A percentile compares a stretch with the other conserved stretches of the same genome.
Conservation (phyloP, 53 echinoderm and acorn worm genomes). For the Luidia sarsii region DNA sequence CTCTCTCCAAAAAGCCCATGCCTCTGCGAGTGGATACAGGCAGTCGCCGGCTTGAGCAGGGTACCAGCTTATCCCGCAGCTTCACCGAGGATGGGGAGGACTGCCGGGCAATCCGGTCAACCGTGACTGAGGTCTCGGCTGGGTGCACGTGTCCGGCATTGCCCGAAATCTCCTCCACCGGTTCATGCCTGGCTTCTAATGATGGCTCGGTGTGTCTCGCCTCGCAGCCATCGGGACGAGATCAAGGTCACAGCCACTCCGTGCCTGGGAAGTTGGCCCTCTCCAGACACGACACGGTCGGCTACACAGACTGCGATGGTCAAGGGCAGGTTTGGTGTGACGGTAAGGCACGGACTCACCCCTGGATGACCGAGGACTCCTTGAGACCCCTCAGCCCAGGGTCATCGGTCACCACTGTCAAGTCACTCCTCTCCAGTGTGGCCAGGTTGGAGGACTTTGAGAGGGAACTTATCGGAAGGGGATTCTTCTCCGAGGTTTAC, state of each 20-base stretch:
- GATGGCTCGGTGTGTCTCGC: neutral
- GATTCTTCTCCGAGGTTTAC: conserved; percentile 89
- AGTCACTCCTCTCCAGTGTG: conserved; percentile 64
- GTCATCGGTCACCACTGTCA: conserved; percentile 52
- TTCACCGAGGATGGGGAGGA: neutral
- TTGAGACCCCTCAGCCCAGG: conserved; percentile 46
- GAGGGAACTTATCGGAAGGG: conserved; percentile 71
- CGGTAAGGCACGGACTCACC: conserved; percentile 5
- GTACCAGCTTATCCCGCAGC: neutral
- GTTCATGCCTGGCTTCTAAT: no score
- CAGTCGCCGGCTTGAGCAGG: conserved; percentile 5
- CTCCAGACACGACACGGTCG: conserved; percentile 12
- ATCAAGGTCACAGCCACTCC: neutral
- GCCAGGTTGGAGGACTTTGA: conserved; percentile 74
- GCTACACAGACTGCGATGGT: conserved; percentile 30
- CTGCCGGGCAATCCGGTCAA: neutral
- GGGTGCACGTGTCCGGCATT: no score
- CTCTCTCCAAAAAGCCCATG: neutral
- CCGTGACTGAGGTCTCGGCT: neutral
- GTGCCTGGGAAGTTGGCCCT: neutral
- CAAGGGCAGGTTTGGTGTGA: conserved; percentile 37
- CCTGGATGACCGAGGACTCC: neutral
- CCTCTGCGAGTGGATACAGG: neutral
- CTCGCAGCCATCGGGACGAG: neutral
- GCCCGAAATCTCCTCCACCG: no score